phyloP scores from a whole-genome alignment of 2,113 vertebrate genomes.

The Hiodon alosoides region DNA sequence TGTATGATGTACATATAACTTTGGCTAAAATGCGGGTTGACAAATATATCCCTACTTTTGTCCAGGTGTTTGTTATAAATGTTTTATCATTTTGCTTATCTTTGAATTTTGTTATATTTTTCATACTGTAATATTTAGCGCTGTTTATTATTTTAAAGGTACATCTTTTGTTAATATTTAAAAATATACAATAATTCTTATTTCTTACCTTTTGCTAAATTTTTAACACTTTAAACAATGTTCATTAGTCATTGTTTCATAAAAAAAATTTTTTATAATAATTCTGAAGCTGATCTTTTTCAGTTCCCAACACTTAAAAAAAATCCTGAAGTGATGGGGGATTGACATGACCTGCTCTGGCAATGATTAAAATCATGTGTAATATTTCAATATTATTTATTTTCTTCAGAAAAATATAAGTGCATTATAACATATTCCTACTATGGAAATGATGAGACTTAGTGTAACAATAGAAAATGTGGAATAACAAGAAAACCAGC shows the following conservation, averaged over 20 bases:
- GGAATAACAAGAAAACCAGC: no score
- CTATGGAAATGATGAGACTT: no score
- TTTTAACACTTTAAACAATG: no score
- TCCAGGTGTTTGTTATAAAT: background rate
- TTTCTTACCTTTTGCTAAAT: background rate
- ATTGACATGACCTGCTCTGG: no score
- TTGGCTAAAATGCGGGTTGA: background rate
- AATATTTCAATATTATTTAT: no score
- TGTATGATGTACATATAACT: background rate
- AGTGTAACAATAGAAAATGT: no score
- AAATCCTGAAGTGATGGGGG: background rate
- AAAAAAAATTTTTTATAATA: background rate
- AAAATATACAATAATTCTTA: background rate
- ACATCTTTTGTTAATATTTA: slow-evolving; percentile 4
- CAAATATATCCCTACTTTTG: background rate
- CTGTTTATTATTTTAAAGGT: background rate
- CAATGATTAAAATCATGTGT: no score
- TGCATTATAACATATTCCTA: no score
- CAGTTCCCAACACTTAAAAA: background rate
- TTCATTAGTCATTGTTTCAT: no score
- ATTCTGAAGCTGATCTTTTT: background rate
- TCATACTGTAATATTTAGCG: background rate
- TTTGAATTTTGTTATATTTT: slow-evolving; percentile 9
- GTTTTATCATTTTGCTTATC: background rate
- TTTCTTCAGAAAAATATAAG: no score